Conservation (phyloP, 1,140 invertebrate species). For the Calycopis cecrops region DNA sequence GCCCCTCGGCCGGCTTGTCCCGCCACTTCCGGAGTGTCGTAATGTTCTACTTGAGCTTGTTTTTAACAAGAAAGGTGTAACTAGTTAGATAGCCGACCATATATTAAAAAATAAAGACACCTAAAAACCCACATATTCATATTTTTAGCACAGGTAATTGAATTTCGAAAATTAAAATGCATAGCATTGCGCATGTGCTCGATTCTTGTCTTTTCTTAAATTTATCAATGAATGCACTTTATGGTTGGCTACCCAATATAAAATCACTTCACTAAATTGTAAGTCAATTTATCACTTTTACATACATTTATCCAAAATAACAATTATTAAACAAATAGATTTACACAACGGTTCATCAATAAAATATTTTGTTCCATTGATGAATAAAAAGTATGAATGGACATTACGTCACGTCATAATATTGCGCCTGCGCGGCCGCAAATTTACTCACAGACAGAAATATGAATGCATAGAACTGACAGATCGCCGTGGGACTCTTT, state of each 20-base stretch:
- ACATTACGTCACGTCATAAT: constrained; percentile 71
- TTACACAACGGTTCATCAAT: constrained; percentile 49
- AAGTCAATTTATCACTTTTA: constrained; percentile 12
- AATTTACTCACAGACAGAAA: constrained; percentile 28
- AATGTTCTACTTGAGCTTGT: constrained; percentile 69
- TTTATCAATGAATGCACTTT: constrained; percentile 67
- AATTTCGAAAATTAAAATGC: neutral
- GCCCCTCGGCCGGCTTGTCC: constrained; percentile 70
- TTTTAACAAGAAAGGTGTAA: constrained; percentile 44
- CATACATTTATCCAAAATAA: constrained; percentile 23
- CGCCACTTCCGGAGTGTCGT: constrained; percentile 74
- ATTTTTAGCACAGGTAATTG: constrained; percentile 25
- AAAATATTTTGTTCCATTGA: constrained; percentile 59
- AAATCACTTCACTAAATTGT: constrained; percentile 34
- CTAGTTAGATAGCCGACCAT: constrained; percentile 19
- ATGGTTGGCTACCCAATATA: constrained; percentile 28
- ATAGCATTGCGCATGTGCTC: constrained; percentile 63
- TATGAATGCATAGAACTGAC: too few species aligned
- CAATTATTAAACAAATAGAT: constrained; percentile 39
- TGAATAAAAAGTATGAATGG: constrained; percentile 74
- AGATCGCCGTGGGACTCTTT: too few species aligned
- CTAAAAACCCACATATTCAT: constrained; percentile 12
- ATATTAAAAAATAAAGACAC: neutral
- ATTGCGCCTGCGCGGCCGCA: constrained; percentile 64
- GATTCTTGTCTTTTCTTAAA: constrained; percentile 42